phyloP scores from a whole-genome alignment of 1,140 invertebrate genomes.

The Drosophila pectinifera region DNA sequence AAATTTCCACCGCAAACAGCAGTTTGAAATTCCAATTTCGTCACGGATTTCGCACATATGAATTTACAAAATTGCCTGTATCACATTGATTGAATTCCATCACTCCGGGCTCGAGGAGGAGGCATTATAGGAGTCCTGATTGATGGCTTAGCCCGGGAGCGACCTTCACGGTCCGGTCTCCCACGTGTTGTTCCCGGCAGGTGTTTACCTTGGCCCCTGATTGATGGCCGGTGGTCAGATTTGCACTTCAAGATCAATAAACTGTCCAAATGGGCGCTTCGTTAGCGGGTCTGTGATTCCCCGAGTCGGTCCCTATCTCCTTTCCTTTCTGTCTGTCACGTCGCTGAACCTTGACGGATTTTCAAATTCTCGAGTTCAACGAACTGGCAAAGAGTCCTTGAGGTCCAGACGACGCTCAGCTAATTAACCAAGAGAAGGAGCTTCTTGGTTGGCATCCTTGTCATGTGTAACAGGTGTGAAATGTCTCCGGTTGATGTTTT shows the following conservation, averaged over 20 bases:
- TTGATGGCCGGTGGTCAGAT: conserved; percentile 71
- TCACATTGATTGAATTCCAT: conserved; percentile 71
- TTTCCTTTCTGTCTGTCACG: conserved; percentile 19
- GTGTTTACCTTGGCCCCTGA: conserved; percentile 65
- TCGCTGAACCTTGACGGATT: conserved; percentile 45
- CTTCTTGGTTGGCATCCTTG: conserved; percentile 25
- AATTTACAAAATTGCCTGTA: conserved; percentile 58
- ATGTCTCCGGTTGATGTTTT: conserved; percentile 37
- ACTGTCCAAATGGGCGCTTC: conserved; percentile 43
- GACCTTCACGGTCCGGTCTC: conserved; percentile 42
- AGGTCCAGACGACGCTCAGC: conserved; percentile 41
- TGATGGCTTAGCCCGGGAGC: conserved; percentile 49
- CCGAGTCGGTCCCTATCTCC: no score
- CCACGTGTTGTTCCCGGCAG: conserved; percentile 33
- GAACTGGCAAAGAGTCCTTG: conserved; percentile 60
- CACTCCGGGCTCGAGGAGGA: background rate
- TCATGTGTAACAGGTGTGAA: conserved; percentile 60
- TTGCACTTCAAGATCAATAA: conserved; percentile 63
- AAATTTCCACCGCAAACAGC: conserved; percentile 24
- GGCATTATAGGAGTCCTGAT: conserved; percentile 46
- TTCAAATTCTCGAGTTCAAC: conserved; percentile 56
- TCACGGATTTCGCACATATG: conserved; percentile 55
- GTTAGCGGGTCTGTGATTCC: conserved; percentile 45
- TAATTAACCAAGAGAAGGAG: conserved; percentile 61
- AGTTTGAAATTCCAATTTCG: conserved; percentile 55